Conservation (phyloP, 2,888 invertebrate genomes). For the Polydesmus complanatus region DNA sequence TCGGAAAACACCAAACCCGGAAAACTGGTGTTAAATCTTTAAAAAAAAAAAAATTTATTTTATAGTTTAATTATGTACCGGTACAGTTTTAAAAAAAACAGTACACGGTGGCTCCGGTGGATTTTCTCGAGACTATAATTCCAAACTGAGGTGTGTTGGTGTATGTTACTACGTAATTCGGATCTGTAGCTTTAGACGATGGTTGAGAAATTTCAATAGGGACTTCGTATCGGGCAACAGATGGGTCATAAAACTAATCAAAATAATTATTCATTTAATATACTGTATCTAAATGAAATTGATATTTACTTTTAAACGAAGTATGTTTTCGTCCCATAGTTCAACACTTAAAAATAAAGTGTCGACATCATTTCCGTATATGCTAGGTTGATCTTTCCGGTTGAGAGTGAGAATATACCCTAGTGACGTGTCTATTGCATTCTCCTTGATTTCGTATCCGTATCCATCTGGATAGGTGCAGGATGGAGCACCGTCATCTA, state of each 20-base stretch:
- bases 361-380: constrained; percentile 13
- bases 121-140: constrained; percentile 21
- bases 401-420: not conserved
- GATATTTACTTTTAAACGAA: constrained; percentile 16
- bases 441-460: constrained; percentile 10
- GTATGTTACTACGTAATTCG: constrained; percentile 22
- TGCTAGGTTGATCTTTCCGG: not conserved
- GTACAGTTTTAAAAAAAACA: too few species aligned
- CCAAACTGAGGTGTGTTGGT: constrained; percentile 23
- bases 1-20: constrained; percentile 57
- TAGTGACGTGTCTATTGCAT: not conserved
- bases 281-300: not conserved
- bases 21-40: constrained; percentile 49
- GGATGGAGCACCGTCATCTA: constrained; percentile 10
- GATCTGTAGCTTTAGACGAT: constrained; percentile 13
- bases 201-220: constrained; percentile 8
- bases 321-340: constrained; percentile 4
- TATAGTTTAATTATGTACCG: too few species aligned
- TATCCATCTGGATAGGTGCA: constrained; percentile 15
- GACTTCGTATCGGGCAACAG: constrained; percentile 8
- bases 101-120: constrained; percentile 22
- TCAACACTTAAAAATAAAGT: constrained; percentile 10
- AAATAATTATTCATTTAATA: not conserved
- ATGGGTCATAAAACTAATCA: constrained; percentile 14
- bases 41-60: constrained; percentile 20